phyloP scores from a whole-genome alignment of 2,113 vertebrate genomes.

The Rousettus leschenaultii region DNA sequence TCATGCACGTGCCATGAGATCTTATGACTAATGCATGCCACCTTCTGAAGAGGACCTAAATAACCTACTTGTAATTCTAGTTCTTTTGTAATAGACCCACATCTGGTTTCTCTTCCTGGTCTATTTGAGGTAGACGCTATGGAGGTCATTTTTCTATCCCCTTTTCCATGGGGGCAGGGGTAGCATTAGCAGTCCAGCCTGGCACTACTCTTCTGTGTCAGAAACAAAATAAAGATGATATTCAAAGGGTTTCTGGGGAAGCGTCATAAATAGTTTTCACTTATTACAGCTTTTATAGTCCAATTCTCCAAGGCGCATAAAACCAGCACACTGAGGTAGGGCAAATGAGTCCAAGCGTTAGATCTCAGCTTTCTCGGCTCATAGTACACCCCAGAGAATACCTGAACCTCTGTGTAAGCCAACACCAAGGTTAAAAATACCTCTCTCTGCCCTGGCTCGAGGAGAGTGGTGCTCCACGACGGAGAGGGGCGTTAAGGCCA shows the following conservation, averaged over 20 bases:
- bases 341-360: background rate
- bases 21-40: slow-evolving; percentile 48
- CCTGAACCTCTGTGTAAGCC: slow-evolving; percentile 33
- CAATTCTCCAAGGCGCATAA: background rate
- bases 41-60: slow-evolving; percentile 40
- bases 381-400: slow-evolving; percentile 5
- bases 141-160: background rate
- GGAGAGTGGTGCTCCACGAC: background rate
- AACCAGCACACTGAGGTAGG: background rate
- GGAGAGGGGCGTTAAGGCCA: background rate
- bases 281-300: slow-evolving; percentile 18
- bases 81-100: slow-evolving; percentile 53
- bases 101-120: slow-evolving; percentile 56
- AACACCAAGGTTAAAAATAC: slow-evolving; percentile 52
- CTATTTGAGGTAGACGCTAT: background rate
- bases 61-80: slow-evolving; percentile 50
- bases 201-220: background rate
- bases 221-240: slow-evolving; percentile 9
- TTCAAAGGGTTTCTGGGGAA: background rate
- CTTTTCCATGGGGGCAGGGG: background rate
- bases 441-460: background rate
- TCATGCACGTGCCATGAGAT: background rate
- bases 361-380: slow-evolving; percentile 19
- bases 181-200: background rate
- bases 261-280: background rate